Evolutionary conservation across 1,140 invertebrate species (phyloP), one percentile per base, ranked within the genome.

Genomic region (Stenopsyche tienmushanensis): DNA sequence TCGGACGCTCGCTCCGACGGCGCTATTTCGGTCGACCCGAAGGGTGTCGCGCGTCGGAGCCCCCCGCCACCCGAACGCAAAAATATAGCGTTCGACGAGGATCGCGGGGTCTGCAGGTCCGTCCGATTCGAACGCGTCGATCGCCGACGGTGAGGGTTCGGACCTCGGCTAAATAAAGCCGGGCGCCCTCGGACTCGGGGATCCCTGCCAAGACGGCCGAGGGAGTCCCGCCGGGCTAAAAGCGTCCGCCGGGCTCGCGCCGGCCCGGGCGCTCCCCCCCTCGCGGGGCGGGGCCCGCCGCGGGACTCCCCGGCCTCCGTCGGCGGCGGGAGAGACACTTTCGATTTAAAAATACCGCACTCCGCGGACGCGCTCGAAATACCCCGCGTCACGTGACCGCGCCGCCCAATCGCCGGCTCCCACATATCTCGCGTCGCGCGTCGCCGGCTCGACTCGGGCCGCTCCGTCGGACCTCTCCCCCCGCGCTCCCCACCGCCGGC

Each of bases 151-250:
- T n/a, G n/a, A n/a, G n/a, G 76, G 75, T 75, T 78, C 76, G 76
- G 78, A 75, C 76, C 72, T 68, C 72, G 73, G 76, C 78, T 81
- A 81, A 80, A 81, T 80, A 81, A 81, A 81, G 79, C 79, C 78
- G 75, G 73, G 75, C 78, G 77, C 78, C 78, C 79, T 79, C 77
- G 76, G 76, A n/a, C n/a, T 78, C 77, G 76, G 76, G 76, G 77
- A 78, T 78, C 82, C 81, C 83, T 87, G 85, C 86, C 86, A 87
- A 87, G 87, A 87, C 86, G 85, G 87, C 86, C 87, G 86, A 84
- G 84, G 84, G 86, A 86, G 83, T 83, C 80, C 82, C 80, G 80
- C n/a, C 81, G 80, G 85, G 84, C 86, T 87, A 87, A 87, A 87
- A 86, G 79, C 82, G 85, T 86, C 81, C 83, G 85, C 84, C 86